Conservation (phyloP, 64 coral and sea anemone species). For the Actinia equina region DNA sequence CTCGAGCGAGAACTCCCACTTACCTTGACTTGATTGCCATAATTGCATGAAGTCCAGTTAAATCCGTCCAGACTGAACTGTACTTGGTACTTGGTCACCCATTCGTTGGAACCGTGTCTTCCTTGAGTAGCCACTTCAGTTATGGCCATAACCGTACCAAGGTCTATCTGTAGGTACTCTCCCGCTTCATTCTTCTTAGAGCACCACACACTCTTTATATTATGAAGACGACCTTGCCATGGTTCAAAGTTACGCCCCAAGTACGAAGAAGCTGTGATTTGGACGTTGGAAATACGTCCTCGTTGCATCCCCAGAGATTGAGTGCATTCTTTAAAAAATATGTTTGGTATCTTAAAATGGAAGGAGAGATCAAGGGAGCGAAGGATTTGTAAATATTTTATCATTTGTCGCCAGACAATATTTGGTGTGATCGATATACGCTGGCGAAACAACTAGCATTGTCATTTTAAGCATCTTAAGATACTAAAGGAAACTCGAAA, state of each 20-base stretch:
- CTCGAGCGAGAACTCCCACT: too few relatives aligned
- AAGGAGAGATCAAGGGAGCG: too few relatives aligned
- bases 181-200: neutral
- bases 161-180: constrained; percentile 54
- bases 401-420: too few relatives aligned
- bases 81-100: constrained; percentile 41
- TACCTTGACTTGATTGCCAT: constrained; percentile 24
- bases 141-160: constrained; percentile 36
- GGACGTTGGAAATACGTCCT: constrained; percentile 28
- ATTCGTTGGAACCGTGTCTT: neutral
- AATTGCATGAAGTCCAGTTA: constrained; percentile 1
- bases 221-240: constrained; percentile 56
- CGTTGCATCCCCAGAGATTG: constrained; percentile 4
- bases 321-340: constrained; percentile 4
- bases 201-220: neutral
- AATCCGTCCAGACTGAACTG: constrained; percentile 5
- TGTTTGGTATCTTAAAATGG: too few relatives aligned
- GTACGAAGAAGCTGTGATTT: constrained; percentile 48
- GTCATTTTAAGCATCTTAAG: too few relatives aligned
- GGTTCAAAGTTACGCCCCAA: constrained; percentile 9
- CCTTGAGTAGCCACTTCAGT: constrained; percentile 45
- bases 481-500: too few relatives aligned
- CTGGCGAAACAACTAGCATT: too few relatives aligned
- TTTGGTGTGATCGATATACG: too few relatives aligned
- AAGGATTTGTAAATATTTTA: too few relatives aligned